Evolutionary conservation across 1,140 invertebrate genomes (phyloP), one percentile per base, ranked within the genome.

Genomic region (Chionoecetes opilio): DNA sequence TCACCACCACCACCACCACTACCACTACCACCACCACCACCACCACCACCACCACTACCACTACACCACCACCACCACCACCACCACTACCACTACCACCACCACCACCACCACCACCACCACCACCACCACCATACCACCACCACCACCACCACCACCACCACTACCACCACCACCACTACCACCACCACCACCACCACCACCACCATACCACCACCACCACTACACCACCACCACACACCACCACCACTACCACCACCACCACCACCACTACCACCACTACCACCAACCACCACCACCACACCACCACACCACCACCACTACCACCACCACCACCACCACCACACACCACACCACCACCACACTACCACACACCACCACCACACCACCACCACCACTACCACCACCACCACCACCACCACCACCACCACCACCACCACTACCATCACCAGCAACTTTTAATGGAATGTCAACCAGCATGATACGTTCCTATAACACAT

Each of bases 381-480:
- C n/a, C n/a, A n/a, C n/a, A n/a, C n/a, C n/a, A n/a, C n/a, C 5
- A 6, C 82, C 82, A 26, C 21, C 82, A 84, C 5, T 6, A 3
- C n/a, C 82, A 84, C 82, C n/a, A 84, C 82, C 82, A 5, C 82
- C 82, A n/a, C n/a, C n/a, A n/a, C 82, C 82, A 84, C n/a, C 82
- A 84, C n/a, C 82, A 75, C 9, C 11, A 14, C n/a, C 82, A 84
- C 5, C 84, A 11, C 84, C 14, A 35, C 29, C 29, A 86, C 91
- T 75, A 92, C 63, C n/a, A 37, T 92, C 35, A 32, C 1, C 91
- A 38, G 29, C 75, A 93, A 93, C 91, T 93, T 93, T 91, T 93
- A 93, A 93, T 93, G 91, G 91, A 93, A 85, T 93, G 91, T 93
- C 91, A 93, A 21, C 32, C 82, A 38, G n/a, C 75, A 93, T 93